phyloP scores from a whole-genome alignment of 2,113 vertebrate genomes.

The Stegastes partitus region DNA sequence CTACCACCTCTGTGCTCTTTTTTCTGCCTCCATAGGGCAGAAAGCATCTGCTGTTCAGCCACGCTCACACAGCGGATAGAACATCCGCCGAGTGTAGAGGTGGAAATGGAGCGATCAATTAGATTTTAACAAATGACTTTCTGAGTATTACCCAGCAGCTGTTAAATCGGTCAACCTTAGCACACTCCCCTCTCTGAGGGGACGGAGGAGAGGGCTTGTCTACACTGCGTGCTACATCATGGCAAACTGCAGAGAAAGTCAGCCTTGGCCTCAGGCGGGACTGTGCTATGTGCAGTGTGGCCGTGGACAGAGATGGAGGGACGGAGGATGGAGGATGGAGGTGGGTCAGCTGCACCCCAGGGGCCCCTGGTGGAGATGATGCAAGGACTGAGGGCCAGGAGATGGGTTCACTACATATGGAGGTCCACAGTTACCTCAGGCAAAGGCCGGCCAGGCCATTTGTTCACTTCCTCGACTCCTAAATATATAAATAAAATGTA shows the following conservation, averaged over 20 bases:
- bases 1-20: slow-evolving; percentile 5
- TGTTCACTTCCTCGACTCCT: slow-evolving; percentile 55
- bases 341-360: slow-evolving; percentile 76
- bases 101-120: slow-evolving; percentile 85
- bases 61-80: slow-evolving; percentile 49
- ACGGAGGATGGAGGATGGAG: slow-evolving; percentile 64
- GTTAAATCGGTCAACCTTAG: slow-evolving; percentile 84
- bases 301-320: slow-evolving; percentile 74
- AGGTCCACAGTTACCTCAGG: slow-evolving; percentile 81
- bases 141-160: slow-evolving; percentile 84
- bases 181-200: slow-evolving; percentile 65
- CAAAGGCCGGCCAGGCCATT: slow-evolving; percentile 71
- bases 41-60: slow-evolving; percentile 78
- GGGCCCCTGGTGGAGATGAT: slow-evolving; percentile 72
- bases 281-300: slow-evolving; percentile 55
- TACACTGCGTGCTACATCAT: slow-evolving; percentile 72
- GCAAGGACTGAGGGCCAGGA: slow-evolving; percentile 69
- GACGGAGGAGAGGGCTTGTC: slow-evolving; percentile 68
- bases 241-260: slow-evolving; percentile 85
- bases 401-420: slow-evolving; percentile 72
- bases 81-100: slow-evolving; percentile 72
- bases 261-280: slow-evolving; percentile 76
- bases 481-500: slow-evolving; percentile 58
- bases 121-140: slow-evolving; percentile 87
- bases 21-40: slow-evolving; percentile 41